A percentile compares a stretch with the other conserved stretches of the same genome.
Evolutionary conservation across 2,888 invertebrate species (phyloP).

Genomic region (Nemotelus pantherinus): DNA sequence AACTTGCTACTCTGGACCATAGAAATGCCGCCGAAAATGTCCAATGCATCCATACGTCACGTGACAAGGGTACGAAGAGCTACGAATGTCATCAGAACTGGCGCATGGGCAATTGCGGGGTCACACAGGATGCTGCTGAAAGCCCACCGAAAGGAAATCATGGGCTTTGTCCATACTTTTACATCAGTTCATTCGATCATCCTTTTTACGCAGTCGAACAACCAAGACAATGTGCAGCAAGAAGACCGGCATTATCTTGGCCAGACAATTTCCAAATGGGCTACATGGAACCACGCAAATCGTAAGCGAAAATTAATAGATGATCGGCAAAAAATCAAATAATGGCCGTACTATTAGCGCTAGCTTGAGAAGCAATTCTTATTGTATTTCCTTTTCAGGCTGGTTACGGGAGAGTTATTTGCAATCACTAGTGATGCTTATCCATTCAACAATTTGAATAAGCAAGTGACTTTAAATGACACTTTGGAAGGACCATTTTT

Average conservation of each 20-base stretch:
- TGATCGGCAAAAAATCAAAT: no score
- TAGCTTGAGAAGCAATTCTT: no score
- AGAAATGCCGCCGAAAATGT: conserved; percentile 60
- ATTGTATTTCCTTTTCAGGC: conserved; percentile 1
- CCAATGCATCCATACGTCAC: conserved; percentile 62
- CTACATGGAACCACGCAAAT: conserved; percentile 58
- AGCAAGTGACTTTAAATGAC: not conserved
- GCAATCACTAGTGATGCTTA: conserved; percentile 26
- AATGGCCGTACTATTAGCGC: no score
- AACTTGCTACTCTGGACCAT: conserved; percentile 54
- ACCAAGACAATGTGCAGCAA: conserved; percentile 56
- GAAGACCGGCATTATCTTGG: conserved; percentile 54
- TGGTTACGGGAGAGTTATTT: conserved; percentile 25
- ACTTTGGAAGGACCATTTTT: not conserved
- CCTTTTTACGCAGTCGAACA: conserved; percentile 59
- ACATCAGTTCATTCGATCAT: conserved; percentile 61
- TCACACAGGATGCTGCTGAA: conserved; percentile 58
- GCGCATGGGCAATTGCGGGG: conserved; percentile 61
- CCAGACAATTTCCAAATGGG: conserved; percentile 61
- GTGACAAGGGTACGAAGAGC: conserved; percentile 61
- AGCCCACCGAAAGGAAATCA: conserved; percentile 58
- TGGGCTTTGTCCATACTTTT: conserved; percentile 61
- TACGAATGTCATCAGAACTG: conserved; percentile 61
- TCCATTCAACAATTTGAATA: conserved; percentile 16
- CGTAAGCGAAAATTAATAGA: conserved; percentile 49